Base-by-base conservation (phyloP, 2,113 vertebrate species). In the Peromyscus maniculatus region DNA sequence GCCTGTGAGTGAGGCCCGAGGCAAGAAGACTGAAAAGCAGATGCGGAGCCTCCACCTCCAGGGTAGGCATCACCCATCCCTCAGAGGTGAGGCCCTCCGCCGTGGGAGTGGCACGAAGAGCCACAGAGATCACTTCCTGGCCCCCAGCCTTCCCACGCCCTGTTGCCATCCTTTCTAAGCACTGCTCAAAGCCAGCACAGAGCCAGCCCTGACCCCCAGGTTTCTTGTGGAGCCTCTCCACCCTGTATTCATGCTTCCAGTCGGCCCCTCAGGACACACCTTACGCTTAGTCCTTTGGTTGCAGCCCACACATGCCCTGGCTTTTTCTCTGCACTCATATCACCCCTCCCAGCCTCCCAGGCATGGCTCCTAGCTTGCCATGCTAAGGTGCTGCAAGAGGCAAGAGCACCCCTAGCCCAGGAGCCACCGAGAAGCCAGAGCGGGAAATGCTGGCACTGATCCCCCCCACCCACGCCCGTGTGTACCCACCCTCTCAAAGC, bases 281-380 rank as follows among this genome's bases (percentile, higher is more conserved):
- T 96, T 82, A 43, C 15, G 39, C 92, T 91, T 91, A 75, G 89
- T 92, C 72, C 92, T 94, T 55, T 49, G 31, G 93, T 55, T 11
- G 91, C 89, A 95, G 97, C 95, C 93, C 91, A 93, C 95, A 93
- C 97, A 97, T 93, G 97, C 91, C 97, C 95, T 78, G 86, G 87
- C 97, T 92, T 75, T 55, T 86, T 72, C 95, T 69, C 31, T 46
- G 0, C 0, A 21, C 55, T 94, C 92, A 21, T 10, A 0, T 36
- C 31, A 9, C 66, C 62, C 96, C 89, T 72, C 93, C 92, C 89
- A 55, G 67, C 80, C 87, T 96, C 88, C 49, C 36, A 39, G 96
- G 79, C 16, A 11, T 22, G 46, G 64, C 67, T 83, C 72, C 57
- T 59, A 87, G 74, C 57, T 80, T 83, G 55, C 62, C 84, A 72